Evolutionary conservation across 2,888 invertebrate genomes (phyloP).

Genomic region (Podabrus alpinus): DNA sequence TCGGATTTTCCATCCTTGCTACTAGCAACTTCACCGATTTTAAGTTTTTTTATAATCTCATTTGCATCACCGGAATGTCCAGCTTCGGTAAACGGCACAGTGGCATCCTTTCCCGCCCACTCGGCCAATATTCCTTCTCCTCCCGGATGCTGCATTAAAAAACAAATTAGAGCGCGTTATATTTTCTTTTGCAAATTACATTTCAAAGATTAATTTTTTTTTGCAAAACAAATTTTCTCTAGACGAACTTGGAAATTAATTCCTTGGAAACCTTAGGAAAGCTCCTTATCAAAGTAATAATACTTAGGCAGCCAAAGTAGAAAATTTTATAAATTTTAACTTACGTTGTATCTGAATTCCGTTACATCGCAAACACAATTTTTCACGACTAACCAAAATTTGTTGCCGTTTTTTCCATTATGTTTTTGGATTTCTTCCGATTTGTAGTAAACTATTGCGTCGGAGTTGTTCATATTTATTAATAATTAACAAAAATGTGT

Average conservation of each 20-base stretch:
- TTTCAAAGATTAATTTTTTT: neutral
- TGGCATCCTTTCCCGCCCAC: conserved; percentile 69
- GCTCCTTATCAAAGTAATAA: neutral
- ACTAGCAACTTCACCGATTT: conserved; percentile 70
- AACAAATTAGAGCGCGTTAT: neutral
- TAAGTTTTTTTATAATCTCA: conserved; percentile 60
- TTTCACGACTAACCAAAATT: conserved; percentile 68
- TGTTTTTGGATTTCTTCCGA: conserved; percentile 63
- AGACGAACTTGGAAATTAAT: neutral
- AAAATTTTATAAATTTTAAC: neutral
- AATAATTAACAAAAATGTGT: neutral
- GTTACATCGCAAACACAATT: conserved; percentile 73
- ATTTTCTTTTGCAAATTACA: neutral
- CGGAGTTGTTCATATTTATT: neutral
- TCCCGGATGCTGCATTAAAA: conserved; percentile 68
- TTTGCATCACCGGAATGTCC: conserved; percentile 72
- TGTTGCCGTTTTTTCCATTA: conserved; percentile 61
- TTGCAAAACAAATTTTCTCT: neutral
- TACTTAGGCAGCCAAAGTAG: neutral
- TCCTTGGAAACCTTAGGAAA: neutral
- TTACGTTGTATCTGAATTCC: conserved; percentile 51
- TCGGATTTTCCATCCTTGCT: conserved; percentile 46
- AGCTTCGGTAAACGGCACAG: conserved; percentile 66
- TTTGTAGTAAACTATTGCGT: conserved; percentile 45
- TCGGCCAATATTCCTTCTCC: conserved; percentile 66